These are phyloP conservation scores for Drosophila rhopaloa DNA, from an alignment of 1,140 invertebrate genomes.

Conservation along the genomic window DNA sequence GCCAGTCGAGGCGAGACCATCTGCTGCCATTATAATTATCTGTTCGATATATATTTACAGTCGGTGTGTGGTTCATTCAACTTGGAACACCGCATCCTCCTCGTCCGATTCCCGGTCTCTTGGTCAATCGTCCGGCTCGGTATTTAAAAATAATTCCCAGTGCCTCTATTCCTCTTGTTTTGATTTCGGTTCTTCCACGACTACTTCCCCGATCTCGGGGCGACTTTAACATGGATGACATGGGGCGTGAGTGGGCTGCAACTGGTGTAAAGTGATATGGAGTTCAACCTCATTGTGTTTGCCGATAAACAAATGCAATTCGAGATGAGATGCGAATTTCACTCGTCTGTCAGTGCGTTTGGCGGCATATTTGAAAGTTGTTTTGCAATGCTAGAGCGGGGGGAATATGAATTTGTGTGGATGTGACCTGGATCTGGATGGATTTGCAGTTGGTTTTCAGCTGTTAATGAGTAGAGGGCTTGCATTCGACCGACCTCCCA, in stretches of 20 bases:
- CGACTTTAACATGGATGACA: constrained; percentile 23
- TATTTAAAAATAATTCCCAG: constrained; percentile 63
- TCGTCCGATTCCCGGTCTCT: not conserved
- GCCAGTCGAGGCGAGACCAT: constrained; percentile 21
- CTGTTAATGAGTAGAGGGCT: not conserved
- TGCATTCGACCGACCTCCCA: not conserved
- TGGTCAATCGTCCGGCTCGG: constrained; percentile 47
- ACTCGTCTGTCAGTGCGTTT: constrained; percentile 9
- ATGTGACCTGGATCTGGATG: not conserved
- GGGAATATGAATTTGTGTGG: not conserved
- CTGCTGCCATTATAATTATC: constrained; percentile 34
- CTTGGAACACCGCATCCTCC: constrained; percentile 11
- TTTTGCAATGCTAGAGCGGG: constrained; percentile 20
- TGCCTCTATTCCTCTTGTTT: constrained; percentile 10
- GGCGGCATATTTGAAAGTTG: constrained; percentile 33
- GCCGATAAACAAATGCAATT: constrained; percentile 53
- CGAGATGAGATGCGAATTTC: constrained; percentile 56
- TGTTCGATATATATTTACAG: constrained; percentile 27
- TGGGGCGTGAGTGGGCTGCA: constrained; percentile 33
- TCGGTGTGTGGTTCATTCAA: constrained; percentile 60
- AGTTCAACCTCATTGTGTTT: constrained; percentile 15
- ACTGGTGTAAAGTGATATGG: constrained; percentile 59
- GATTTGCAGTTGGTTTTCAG: not conserved
- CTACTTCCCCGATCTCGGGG: constrained; percentile 6
- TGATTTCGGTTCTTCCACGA: constrained; percentile 20